A percentile compares a stretch with the other conserved stretches of the same genome.
Evolutionary conservation across 2,797 vertebrate genomes (phyloP).

Genomic region (Mormyrops boulengeri): DNA sequence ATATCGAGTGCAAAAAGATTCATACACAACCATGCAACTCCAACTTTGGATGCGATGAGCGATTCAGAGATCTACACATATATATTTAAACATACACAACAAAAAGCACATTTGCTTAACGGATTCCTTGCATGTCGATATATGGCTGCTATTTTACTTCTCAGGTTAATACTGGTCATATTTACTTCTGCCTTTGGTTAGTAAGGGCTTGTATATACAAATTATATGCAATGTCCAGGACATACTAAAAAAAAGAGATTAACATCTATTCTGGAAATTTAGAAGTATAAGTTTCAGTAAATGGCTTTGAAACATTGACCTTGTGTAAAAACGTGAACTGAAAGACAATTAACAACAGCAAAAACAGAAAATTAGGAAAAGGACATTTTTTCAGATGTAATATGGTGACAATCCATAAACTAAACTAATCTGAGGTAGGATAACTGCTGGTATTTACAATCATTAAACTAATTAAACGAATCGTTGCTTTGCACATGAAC

Average conservation of each 20-base stretch:
- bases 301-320: neutral
- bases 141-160: neutral
- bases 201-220: slow-evolving; percentile 2
- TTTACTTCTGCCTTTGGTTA: slow-evolving; percentile 10
- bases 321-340: neutral
- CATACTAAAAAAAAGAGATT: neutral
- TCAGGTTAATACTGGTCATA: neutral
- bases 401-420: neutral
- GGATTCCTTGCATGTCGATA: neutral
- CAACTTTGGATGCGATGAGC: neutral
- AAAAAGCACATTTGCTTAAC: neutral
- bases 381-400: neutral
- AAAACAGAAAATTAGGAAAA: neutral
- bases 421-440: neutral
- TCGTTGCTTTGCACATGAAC: neutral
- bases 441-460: neutral
- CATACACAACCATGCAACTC: neutral
- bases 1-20: slow-evolving; percentile 8
- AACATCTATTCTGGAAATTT: neutral
- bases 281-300: neutral
- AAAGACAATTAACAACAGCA: neutral
- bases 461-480: neutral
- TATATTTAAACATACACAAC: neutral
- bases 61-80: slow-evolving; percentile 3
- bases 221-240: neutral